Conservation (phyloP, 2,888 invertebrate genomes). For the Cephalotes varians region DNA sequence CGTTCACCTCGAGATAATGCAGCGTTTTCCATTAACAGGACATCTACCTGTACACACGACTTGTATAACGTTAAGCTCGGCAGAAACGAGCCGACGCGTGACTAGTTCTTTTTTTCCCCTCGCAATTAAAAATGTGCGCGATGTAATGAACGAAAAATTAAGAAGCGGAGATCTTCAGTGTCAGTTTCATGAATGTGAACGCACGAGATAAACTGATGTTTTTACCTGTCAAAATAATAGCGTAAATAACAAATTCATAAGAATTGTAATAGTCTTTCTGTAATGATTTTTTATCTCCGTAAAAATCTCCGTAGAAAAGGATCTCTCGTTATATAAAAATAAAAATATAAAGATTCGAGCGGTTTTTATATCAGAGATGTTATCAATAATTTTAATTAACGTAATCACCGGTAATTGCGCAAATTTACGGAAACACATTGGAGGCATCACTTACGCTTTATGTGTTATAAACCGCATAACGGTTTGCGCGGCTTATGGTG, state of each 20-base stretch:
- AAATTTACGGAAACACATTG: conserved; percentile 48
- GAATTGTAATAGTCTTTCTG: background rate
- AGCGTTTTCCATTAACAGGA: conserved; percentile 68
- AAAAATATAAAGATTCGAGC: background rate
- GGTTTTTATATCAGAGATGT: background rate
- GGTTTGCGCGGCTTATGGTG: conserved; percentile 63
- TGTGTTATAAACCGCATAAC: conserved; percentile 68
- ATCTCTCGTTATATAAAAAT: background rate
- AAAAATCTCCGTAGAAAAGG: background rate
- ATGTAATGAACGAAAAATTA: conserved; percentile 56
- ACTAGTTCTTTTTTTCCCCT: conserved; percentile 48
- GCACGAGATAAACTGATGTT: background rate
- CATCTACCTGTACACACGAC: conserved; percentile 60
- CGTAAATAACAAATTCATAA: background rate
- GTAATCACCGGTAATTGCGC: conserved; percentile 5
- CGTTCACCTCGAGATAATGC: conserved; percentile 61
- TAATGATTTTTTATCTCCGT: background rate
- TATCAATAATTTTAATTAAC: conserved; percentile 39
- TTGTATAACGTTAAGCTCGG: conserved; percentile 53
- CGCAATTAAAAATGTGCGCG: conserved; percentile 56
- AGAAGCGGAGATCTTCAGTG: conserved; percentile 15
- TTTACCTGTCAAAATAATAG: background rate
- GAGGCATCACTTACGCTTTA: conserved; percentile 63
- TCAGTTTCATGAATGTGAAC: conserved; percentile 7
- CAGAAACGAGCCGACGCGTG: conserved; percentile 54